Evolutionary conservation across 1,140 invertebrate species (phyloP), one percentile per base, ranked within the genome.

Genomic region (Drosophila pectinifera): DNA sequence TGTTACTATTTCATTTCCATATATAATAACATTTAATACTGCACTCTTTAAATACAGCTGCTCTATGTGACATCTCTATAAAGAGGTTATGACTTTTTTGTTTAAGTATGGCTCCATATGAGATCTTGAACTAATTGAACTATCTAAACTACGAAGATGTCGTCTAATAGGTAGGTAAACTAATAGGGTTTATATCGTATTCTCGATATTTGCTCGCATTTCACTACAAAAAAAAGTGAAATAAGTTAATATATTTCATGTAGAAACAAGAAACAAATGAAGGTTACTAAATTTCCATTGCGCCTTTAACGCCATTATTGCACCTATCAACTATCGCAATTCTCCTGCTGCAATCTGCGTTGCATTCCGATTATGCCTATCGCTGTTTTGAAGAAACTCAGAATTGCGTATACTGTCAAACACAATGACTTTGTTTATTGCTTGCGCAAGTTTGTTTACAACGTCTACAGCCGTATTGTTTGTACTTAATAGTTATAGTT

Each of bases 241-340:
- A 5, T 28, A 4, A 7, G 26, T 6, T 28, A 5, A 28, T 42
- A 20, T 42, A 20, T 22, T 18, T 42, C n/a, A 18, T 18, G 34
- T 38, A 13, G 46, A 26, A 49, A 3, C 18, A 39, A 16, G 6
- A 22, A 55, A 28, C 45, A 67, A 53, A 68, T 62, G 45, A 80
- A 84, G 72, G 67, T 76, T 85, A 69, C 56, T 72, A 20, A 3
- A 46, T 48, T 49, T 41, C 18, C 42, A 76, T 54, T 57, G 18
- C 8, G 31, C 20, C 4, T 20, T 20, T 34, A 20, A 34, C 20
- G 1, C 7, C 13, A 34, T 51, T 51, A 34, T 51, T 51, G 18
- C 4, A 31, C 16, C n/a, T 3, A 49, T 31, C 0, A 51, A 51
- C 13, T 36, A n/a, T 5, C 6, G 49, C 49, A 51, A 51, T 41